phyloP scores from a whole-genome alignment of 1,140 invertebrate genomes.

The Camponotus vicinus region DNA sequence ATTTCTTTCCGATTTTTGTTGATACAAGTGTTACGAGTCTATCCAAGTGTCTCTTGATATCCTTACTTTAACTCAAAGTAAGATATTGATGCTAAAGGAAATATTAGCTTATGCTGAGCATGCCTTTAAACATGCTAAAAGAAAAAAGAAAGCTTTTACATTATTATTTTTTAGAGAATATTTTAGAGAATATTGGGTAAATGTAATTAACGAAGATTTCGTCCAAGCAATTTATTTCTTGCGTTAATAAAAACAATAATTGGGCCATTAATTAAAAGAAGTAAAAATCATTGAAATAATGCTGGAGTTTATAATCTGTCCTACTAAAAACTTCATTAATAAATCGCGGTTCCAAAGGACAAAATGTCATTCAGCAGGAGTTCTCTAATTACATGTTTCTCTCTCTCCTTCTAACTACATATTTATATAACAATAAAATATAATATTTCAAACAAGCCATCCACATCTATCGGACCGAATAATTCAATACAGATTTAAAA shows the following conservation, averaged over 20 bases:
- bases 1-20: constrained; percentile 51
- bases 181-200: background rate
- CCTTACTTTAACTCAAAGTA: background rate
- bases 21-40: constrained; percentile 60
- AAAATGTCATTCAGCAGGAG: constrained; percentile 55
- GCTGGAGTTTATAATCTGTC: background rate
- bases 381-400: constrained; percentile 32
- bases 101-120: background rate
- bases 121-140: too few relatives aligned
- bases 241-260: background rate
- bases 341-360: constrained; percentile 52
- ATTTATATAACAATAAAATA: background rate
- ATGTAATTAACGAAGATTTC: background rate
- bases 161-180: background rate
- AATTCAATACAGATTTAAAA: background rate
- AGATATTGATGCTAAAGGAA: constrained; percentile 21
- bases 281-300: constrained; percentile 2
- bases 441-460: background rate
- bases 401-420: background rate
- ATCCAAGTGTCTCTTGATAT: constrained; percentile 12
- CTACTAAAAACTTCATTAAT: constrained; percentile 21
- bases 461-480: background rate
- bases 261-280: background rate
- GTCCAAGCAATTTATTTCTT: background rate
- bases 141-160: background rate